Conservation (phyloP, 2,113 vertebrate species). For the Nicator chloris region DNA sequence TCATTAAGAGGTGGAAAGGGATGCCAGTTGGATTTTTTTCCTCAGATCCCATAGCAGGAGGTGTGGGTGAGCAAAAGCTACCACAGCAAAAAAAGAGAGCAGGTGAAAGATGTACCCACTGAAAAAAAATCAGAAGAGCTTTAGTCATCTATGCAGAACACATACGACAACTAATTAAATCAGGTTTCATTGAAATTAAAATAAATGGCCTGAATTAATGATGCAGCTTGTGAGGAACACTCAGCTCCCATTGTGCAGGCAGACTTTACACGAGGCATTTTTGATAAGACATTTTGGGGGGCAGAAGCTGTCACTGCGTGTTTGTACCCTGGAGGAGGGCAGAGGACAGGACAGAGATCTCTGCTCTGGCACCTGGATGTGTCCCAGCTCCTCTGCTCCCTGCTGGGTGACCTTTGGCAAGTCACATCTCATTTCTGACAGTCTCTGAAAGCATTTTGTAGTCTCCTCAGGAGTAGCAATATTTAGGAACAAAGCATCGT, state of each 20-base stretch:
- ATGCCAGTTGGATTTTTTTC: not conserved
- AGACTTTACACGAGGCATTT: not conserved
- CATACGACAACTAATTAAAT: conserved; percentile 57
- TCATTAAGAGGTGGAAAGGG: not conserved
- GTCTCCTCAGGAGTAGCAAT: not conserved
- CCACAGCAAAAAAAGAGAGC: not conserved
- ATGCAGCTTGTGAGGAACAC: not conserved
- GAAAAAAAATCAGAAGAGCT: not conserved
- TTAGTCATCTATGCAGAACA: conserved; percentile 16
- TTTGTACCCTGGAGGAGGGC: accelerated
- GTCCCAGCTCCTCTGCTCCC: not conserved
- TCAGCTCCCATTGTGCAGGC: not conserved
- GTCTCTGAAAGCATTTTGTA: not conserved
- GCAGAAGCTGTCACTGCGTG: not conserved
- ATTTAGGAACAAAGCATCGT: not conserved
- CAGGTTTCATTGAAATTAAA: conserved; percentile 62
- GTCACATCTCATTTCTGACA: not conserved
- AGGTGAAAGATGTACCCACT: not conserved
- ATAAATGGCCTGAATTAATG: conserved; percentile 40
- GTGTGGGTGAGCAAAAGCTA: not conserved
- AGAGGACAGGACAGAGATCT: not conserved
- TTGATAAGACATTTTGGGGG: not conserved
- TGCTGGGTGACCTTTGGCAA: not conserved
- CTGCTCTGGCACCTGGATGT: not conserved
- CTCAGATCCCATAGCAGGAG: not conserved